Percentiles rank a stretch among this genome's conserved stretches.
Evolutionary conservation across 2,797 vertebrate species (phyloP).

Genomic region (Tokudaia tokunoshimensis): DNA sequence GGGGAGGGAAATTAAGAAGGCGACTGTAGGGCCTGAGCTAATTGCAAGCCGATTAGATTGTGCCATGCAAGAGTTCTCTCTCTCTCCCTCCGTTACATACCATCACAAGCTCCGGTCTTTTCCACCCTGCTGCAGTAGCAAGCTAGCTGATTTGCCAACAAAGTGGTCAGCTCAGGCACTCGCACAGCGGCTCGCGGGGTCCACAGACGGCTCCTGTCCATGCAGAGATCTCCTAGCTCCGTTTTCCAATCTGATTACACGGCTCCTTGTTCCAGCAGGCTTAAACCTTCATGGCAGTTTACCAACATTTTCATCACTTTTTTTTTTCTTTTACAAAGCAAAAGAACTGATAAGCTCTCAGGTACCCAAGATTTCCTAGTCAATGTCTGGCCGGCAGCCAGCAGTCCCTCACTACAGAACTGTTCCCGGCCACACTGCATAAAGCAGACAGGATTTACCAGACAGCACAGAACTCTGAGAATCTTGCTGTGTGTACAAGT

Average conservation of each 20-base stretch:
- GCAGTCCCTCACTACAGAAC: conserved; percentile 90
- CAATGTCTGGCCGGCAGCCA: conserved; percentile 94
- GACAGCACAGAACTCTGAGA: conserved; percentile 87
- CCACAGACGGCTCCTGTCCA: conserved; percentile 89
- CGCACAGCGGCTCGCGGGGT: conserved; percentile 89
- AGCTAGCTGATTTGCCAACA: conserved; percentile 90
- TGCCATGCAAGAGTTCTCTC: conserved; percentile 88
- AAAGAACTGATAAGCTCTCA: conserved; percentile 93
- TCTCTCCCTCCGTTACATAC: conserved; percentile 88
- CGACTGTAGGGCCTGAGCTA: conserved; percentile 87
- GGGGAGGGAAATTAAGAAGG: conserved; percentile 84
- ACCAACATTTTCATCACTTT: conserved; percentile 91
- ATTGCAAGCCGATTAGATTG: conserved; percentile 89
- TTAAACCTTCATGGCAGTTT: conserved; percentile 94
- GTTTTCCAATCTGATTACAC: conserved; percentile 93
- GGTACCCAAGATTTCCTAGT: conserved; percentile 93
- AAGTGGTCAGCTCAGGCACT: conserved; percentile 90
- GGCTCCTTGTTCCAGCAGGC: conserved; percentile 92
- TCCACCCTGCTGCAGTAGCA: conserved; percentile 89
- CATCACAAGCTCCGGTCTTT: conserved; percentile 89
- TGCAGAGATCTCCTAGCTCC: conserved; percentile 89
- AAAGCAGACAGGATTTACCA: conserved; percentile 91
- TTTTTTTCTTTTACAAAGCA: conserved; percentile 92
- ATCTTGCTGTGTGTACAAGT: conserved; percentile 85
- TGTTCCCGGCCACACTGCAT: conserved; percentile 89